phyloP scores from a whole-genome alignment of 2,888 invertebrate species.

The Salpingus planirostris region DNA sequence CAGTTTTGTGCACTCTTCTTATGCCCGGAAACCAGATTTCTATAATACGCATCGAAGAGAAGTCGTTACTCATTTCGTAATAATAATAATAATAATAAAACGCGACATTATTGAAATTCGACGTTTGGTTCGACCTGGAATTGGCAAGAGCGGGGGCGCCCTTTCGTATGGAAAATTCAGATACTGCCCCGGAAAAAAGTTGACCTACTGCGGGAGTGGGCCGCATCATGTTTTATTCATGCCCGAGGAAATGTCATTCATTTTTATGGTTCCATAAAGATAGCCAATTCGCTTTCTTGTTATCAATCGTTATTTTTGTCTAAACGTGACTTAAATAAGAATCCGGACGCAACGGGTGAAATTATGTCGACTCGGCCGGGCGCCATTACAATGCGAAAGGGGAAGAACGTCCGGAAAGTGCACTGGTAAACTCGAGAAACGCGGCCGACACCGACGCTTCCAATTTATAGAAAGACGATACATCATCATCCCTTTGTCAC shows the following conservation, averaged over 20 bases:
- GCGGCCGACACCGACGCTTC: slow-evolving; percentile 19
- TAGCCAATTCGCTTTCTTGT: slow-evolving; percentile 30
- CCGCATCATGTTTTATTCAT: slow-evolving; percentile 27
- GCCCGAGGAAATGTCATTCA: slow-evolving; percentile 21
- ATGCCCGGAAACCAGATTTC: no score
- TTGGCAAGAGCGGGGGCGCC: no score
- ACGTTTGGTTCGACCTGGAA: no score
- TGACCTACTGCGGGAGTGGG: background rate
- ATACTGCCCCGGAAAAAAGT: background rate
- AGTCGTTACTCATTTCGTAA: no score
- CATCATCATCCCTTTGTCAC: slow-evolving; percentile 17
- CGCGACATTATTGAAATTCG: no score
- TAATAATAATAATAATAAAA: no score
- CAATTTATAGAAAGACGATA: slow-evolving; percentile 23
- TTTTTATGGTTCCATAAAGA: slow-evolving; percentile 29
- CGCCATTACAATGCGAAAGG: no score
- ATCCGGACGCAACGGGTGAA: slow-evolving; percentile 11
- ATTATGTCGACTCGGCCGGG: no score
- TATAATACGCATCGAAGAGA: no score
- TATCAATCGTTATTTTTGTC: slow-evolving; percentile 33
- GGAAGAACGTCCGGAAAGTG: no score
- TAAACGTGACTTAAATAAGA: slow-evolving; percentile 31
- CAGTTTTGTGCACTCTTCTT: no score
- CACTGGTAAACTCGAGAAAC: slow-evolving; percentile 3
- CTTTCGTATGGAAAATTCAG: background rate